Evolutionary conservation across 1,140 invertebrate species (phyloP), one percentile per base, ranked within the genome.

Genomic region (Pachyrhynchus sulphureomaculatus): DNA sequence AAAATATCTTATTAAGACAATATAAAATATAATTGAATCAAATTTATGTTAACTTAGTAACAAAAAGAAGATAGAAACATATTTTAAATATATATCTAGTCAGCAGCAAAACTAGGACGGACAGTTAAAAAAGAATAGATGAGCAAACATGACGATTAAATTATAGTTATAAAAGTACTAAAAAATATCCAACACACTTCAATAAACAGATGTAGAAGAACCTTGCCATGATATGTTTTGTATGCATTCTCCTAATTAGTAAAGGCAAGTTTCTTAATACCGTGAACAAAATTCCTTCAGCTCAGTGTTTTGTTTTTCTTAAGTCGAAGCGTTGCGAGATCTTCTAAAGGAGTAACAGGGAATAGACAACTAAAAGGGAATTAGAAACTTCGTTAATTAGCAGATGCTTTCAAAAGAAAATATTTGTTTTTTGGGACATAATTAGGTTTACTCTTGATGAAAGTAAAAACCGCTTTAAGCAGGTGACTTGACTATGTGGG

Each of bases 321-420:
- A 18, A 48, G 45, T 24, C 4, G n/a, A 48, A 48, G 45, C 45
- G 44, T 13, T 47, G 23, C n/a, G 44, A 47, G 44, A 47, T 47
- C 23, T 23, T 10, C 24, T 47, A 47, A n/a, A 47, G 44, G 13
- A 47, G 26, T 29, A 29, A 10, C 15, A 26, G 20, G n/a, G 21
- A 51, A 36, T 34, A 51, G 48, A 36, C 48, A 51, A 51, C 29
- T 36, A 51, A 51, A 51, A 36, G 48, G 48, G 48, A 51, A 36
- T 51, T 51, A 51, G 29, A 24, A 51, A 51, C 21, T 51, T 51
- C 48, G 9, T 32, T 51, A 51, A 51, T 51, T 51, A 51, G 18
- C 33, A 36, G 48, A 18, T 36, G 29, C 33, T 51, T 34, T 34
- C 10, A 9, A 32, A 51, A 21, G 48, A 51, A 51, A 51, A 51